Percentiles rank a stretch among this genome's conserved stretches.
These are phyloP conservation scores for Pelosia muscerda DNA, from an alignment of 2,888 invertebrate genomes.

Conservation along the genomic window DNA sequence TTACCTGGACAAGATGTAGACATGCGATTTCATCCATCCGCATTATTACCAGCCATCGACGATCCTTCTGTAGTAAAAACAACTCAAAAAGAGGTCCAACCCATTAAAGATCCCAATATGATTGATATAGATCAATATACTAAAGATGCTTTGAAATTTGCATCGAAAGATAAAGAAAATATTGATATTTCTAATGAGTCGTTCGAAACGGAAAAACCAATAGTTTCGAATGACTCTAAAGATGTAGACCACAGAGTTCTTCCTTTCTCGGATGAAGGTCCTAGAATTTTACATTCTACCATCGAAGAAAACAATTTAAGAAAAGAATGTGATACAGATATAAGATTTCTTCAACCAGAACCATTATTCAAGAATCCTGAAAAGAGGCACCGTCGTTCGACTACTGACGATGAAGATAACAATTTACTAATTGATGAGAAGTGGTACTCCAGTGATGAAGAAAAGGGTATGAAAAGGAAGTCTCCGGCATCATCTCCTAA, in stretches of 20 bases:
- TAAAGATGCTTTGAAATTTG: conserved; percentile 84
- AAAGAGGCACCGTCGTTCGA: conserved; percentile 80
- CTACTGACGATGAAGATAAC: conserved; percentile 87
- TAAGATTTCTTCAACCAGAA: conserved; percentile 80
- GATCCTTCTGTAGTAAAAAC: conserved; percentile 53
- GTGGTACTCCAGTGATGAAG: conserved; percentile 94
- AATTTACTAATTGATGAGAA: conserved; percentile 87
- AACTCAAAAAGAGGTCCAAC: conserved; percentile 59
- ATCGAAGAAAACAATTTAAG: conserved; percentile 56
- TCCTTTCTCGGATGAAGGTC: conserved; percentile 74
- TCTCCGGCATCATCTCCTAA: conserved; percentile 75
- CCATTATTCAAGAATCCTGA: conserved; percentile 80
- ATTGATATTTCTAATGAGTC: conserved; percentile 78
- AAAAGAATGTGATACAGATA: conserved; percentile 80
- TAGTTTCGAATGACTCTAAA: conserved; percentile 69
- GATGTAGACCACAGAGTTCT: conserved; percentile 84
- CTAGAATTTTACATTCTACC: conserved; percentile 56
- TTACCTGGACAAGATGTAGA: conserved; percentile 81
- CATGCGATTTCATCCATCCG: conserved; percentile 79
- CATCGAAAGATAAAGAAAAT: conserved; percentile 81
- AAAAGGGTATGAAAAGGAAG: conserved; percentile 83
- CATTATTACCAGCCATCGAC: conserved; percentile 55
- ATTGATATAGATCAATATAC: conserved; percentile 86
- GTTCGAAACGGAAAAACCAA: conserved; percentile 68
- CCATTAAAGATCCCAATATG: conserved; percentile 69